Percentiles rank a stretch among this genome's conserved stretches.
These are phyloP conservation scores for Xerus rutilus DNA, from an alignment of 2,797 vertebrate species.

Conservation along the genomic window DNA sequence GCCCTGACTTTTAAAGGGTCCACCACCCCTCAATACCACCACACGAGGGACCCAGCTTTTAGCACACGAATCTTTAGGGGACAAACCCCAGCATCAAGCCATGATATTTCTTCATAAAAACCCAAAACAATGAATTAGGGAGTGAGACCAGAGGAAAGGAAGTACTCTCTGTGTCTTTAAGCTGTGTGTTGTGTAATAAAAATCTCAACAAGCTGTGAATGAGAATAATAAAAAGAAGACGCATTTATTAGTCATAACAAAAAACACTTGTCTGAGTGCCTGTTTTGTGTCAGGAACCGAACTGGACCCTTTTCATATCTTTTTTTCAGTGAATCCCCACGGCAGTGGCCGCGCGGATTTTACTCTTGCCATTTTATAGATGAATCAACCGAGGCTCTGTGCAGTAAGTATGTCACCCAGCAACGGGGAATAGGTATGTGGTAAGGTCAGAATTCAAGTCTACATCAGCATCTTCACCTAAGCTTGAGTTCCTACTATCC, in stretches of 20 bases:
- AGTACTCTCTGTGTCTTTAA: neutral
- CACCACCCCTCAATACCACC: neutral
- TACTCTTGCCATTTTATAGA: neutral
- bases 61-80: neutral
- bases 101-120: neutral
- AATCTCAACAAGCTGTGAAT: neutral
- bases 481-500: neutral
- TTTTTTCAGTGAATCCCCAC: neutral
- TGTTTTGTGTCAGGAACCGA: no score
- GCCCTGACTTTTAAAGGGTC: neutral
- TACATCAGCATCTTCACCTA: neutral
- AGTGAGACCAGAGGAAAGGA: neutral
- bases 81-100: neutral
- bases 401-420: neutral
- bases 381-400: neutral
- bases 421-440: no score
- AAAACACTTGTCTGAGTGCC: neutral
- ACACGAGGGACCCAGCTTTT: neutral
- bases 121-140: neutral
- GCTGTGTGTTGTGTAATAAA: neutral
- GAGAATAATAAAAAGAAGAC: neutral
- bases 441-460: neutral
- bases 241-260: accelerated
- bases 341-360: accelerated
- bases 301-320: neutral